Percentiles rank a stretch among this genome's conserved stretches.
Evolutionary conservation across 2,888 invertebrate species (phyloP).

Genomic region (Leucoma salicis): DNA sequence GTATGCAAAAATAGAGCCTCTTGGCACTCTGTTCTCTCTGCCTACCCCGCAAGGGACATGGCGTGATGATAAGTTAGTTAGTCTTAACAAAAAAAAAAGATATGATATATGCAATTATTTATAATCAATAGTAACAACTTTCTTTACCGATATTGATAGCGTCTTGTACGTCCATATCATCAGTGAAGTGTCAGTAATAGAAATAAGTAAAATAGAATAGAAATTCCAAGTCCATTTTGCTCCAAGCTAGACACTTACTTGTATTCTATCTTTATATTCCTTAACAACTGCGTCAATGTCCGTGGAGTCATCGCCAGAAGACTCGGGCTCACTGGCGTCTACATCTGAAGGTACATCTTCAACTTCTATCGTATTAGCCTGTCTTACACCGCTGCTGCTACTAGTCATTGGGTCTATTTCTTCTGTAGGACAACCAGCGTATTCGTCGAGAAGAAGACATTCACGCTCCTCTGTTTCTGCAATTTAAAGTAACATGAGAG

Average conservation of each 20-base stretch:
- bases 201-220: no score
- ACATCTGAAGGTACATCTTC: slow-evolving; percentile 64
- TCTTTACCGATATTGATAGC: no score
- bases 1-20: no score
- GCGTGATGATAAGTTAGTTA: no score
- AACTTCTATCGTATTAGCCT: slow-evolving; percentile 52
- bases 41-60: no score
- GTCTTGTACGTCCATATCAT: no score
- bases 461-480: slow-evolving; percentile 81
- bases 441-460: slow-evolving; percentile 82
- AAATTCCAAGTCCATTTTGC: neutral
- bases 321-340: slow-evolving; percentile 81
- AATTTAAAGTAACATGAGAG: no score
- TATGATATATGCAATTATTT: no score
- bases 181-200: no score
- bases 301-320: slow-evolving; percentile 85
- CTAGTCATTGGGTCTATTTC: slow-evolving; percentile 59
- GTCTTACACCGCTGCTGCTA: slow-evolving; percentile 50
- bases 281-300: slow-evolving; percentile 90
- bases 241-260: slow-evolving; percentile 61
- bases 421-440: slow-evolving; percentile 65
- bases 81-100: no score
- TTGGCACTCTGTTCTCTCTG: no score
- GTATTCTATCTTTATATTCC: slow-evolving; percentile 87
- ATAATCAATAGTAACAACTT: no score